Percentiles rank a stretch among this genome's conserved stretches.
Conservation (phyloP, 2,888 invertebrate genomes). For the Meteorus colon region DNA sequence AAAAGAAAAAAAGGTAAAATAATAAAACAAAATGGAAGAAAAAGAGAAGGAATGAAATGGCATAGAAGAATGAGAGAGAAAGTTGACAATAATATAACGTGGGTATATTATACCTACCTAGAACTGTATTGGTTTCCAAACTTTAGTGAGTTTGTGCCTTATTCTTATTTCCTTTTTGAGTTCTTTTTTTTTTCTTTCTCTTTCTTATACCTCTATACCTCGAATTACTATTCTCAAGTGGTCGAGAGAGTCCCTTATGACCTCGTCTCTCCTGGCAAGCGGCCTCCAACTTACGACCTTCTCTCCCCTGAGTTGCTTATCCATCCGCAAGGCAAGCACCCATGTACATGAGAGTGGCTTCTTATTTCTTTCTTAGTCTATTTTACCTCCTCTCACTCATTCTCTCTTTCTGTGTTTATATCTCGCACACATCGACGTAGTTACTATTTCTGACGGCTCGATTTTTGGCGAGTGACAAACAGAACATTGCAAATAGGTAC, state of each 20-base stretch:
- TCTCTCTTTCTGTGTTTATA: conserved; percentile 32
- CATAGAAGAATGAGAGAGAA: background rate
- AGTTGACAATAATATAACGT: background rate
- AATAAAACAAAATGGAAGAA: conserved; percentile 36
- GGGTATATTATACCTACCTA: background rate
- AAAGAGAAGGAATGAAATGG: background rate
- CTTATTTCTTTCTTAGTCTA: too few relatives aligned
- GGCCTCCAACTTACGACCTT: conserved; percentile 51
- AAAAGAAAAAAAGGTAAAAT: conserved; percentile 15
- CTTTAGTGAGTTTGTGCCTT: background rate
- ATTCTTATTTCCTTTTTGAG: background rate
- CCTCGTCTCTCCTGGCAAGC: conserved; percentile 22
- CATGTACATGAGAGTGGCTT: conserved; percentile 18
- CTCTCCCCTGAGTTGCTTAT: conserved; percentile 41
- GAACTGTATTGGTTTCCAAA: too few relatives aligned
- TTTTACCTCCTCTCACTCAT: background rate
- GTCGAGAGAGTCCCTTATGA: conserved; percentile 9
- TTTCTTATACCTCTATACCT: conserved; percentile 7
- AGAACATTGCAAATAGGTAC: background rate
- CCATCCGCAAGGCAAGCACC: conserved; percentile 13
- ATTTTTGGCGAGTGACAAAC: conserved; percentile 46
- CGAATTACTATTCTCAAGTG: background rate
- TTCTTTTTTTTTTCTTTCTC: conserved; percentile 26
- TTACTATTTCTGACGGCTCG: conserved; percentile 55
- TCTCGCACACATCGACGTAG: conserved; percentile 42